Evolutionary conservation across 2,113 vertebrate species (phyloP).

Genomic region (Podarcis cretensis): DNA sequence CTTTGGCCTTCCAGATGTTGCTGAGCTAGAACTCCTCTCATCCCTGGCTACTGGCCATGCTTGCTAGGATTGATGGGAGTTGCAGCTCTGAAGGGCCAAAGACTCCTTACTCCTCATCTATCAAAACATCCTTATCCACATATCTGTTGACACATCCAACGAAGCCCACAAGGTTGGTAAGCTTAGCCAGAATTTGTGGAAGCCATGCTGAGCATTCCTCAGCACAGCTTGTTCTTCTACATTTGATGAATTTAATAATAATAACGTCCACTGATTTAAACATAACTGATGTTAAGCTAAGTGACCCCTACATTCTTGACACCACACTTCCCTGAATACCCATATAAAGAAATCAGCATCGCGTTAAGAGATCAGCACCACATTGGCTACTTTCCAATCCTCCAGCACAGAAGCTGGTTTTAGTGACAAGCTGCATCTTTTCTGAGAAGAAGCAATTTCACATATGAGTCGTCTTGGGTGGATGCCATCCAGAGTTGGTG

Average conservation of each 20-base stretch:
- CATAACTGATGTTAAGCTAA: background rate
- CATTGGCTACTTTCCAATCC: background rate
- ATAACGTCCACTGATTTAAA: background rate
- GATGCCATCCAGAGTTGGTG: background rate
- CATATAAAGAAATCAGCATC: background rate
- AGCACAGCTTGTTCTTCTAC: background rate
- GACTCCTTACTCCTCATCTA: no score
- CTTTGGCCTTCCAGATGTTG: no score
- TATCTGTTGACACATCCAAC: background rate
- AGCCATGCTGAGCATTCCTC: background rate
- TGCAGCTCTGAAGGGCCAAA: no score
- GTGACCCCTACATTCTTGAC: background rate
- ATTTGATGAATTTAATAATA: no score
- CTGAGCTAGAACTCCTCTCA: no score
- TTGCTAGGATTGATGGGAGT: no score
- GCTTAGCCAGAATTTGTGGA: background rate
- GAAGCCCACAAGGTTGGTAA: background rate
- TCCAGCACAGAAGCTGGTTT: background rate
- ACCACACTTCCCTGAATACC: background rate
- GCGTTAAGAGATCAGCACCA: background rate
- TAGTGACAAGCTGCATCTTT: background rate
- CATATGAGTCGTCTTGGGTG: constrained; percentile 1
- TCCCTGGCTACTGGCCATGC: no score
- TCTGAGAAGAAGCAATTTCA: constrained; percentile 8
- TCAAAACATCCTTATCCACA: background rate